These are phyloP conservation scores for Atethmia centrago DNA, from an alignment of 2,888 invertebrate species.

Conservation along the genomic window DNA sequence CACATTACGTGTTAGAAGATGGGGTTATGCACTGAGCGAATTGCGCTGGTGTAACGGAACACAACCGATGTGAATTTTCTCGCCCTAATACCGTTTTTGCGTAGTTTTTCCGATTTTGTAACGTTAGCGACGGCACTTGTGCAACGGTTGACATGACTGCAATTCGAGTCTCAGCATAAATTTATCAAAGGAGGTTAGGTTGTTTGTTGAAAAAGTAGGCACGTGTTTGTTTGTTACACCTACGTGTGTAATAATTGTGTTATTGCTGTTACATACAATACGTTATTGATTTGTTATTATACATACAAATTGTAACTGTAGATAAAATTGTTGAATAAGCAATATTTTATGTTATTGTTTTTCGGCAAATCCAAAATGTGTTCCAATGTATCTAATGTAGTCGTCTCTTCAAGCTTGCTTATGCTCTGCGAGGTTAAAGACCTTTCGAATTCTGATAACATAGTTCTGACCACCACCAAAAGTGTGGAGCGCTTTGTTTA, in stretches of 20 bases:
- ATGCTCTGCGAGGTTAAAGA: neutral
- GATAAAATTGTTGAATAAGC: neutral
- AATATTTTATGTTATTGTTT: constrained; percentile 17
- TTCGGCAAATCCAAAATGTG: neutral
- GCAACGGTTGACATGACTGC: constrained; percentile 78
- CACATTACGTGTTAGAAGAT: constrained; percentile 89
- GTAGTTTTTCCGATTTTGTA: constrained; percentile 84
- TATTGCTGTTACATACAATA: constrained; percentile 28
- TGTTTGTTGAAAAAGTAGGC: constrained; percentile 52
- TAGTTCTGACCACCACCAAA: neutral
- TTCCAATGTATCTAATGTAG: neutral
- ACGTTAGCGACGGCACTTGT: constrained; percentile 78
- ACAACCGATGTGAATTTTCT: constrained; percentile 89
- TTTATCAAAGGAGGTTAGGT: constrained; percentile 61
- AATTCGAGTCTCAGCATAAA: constrained; percentile 68
- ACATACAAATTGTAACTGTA: neutral
- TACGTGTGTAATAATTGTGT: constrained; percentile 46
- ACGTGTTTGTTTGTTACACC: constrained; percentile 52
- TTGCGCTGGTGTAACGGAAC: constrained; percentile 85
- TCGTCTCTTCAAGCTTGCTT: neutral
- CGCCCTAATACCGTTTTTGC: constrained; percentile 88
- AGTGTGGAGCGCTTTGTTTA: too few relatives aligned
- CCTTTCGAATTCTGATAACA: neutral
- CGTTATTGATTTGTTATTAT: constrained; percentile 8
- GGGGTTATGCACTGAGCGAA: constrained; percentile 86